Percentiles rank a stretch among this genome's conserved stretches.
phyloP scores from a whole-genome alignment of 1,140 invertebrate species.

The Anastrepha obliqua region DNA sequence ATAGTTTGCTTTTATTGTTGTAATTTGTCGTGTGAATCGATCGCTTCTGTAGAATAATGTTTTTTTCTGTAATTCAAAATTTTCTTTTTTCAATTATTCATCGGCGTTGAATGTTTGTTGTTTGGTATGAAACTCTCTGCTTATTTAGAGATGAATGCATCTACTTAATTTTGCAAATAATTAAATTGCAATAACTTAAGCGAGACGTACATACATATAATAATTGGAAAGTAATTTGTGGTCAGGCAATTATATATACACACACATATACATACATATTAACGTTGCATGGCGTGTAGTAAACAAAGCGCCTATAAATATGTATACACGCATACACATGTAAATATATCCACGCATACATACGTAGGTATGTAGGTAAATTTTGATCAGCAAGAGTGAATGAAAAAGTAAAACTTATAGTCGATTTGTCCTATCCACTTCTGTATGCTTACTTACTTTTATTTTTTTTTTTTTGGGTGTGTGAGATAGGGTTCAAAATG shows the following conservation, averaged over 20 bases:
- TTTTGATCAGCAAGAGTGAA: too few species aligned
- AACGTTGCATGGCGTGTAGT: too few species aligned
- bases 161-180: neutral
- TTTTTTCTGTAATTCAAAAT: neutral
- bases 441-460: too few species aligned
- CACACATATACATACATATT: too few species aligned
- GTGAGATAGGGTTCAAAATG: too few species aligned
- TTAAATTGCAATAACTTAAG: constrained; percentile 1
- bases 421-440: too few species aligned
- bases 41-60: neutral
- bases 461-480: too few species aligned
- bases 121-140: neutral
- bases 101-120: neutral
- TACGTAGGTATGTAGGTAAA: too few species aligned
- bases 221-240: constrained; percentile 40
- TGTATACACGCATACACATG: too few species aligned
- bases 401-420: too few species aligned
- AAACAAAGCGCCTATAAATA: too few species aligned
- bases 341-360: too few species aligned
- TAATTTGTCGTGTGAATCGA: neutral
- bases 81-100: neutral
- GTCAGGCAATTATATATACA: neutral
- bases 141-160: neutral
- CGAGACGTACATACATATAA: neutral
- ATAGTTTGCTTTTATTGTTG: neutral